Base-by-base conservation (phyloP, 2,797 vertebrate species). In the Eutrigla gurnardus region DNA sequence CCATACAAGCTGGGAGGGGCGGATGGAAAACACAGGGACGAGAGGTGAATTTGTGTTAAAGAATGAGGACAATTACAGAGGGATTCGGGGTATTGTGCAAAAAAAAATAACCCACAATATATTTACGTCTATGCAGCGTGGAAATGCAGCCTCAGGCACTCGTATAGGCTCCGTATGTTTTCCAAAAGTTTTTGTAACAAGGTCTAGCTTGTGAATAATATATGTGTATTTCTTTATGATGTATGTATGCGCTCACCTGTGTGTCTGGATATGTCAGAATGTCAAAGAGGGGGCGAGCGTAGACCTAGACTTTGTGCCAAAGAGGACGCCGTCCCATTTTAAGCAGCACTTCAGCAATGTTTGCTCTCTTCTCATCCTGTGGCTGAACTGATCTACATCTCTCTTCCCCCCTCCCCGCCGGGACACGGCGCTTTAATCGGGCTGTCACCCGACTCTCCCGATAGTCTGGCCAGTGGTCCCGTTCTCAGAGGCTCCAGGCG, bases 41-140 rank as follows among this genome's bases (percentile, higher is more conserved):
- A 61, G 55, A 58, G 75, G 25, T 60, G 65, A 63, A 62, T 75
- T 79, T 62, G 65, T 4, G 11, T 59, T 64, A 65, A 65, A 62
- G 70, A 88, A 84, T 72, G 78, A 85, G 81, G 82, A 74, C 82
- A 86, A 83, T 90, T 89, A 88, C 81, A 80, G 37, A 79, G 88
- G 84, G 86, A 91, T 84, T 88, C 88, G 50, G 77, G 65, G 61
- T 68, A 81, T 88, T 89, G 80, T 92, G 82, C 79, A 86, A 79
- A 77, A 69, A 62, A 37, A 15, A 25, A 11, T 13, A 55, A 58
- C 69, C 45, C 60, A 65, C 72, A 75, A 65, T 81, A 60, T 73
- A 67, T 85, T 80, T 81, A 49, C 65, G 47, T 77, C 72, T 80
- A 71, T 89, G 74, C 65, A 45, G 66, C 37, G 43, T 84, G 75